Evolutionary conservation across 2,888 invertebrate genomes (phyloP), one percentile per base, ranked within the genome.

Genomic region (Coecobrya sp.): DNA sequence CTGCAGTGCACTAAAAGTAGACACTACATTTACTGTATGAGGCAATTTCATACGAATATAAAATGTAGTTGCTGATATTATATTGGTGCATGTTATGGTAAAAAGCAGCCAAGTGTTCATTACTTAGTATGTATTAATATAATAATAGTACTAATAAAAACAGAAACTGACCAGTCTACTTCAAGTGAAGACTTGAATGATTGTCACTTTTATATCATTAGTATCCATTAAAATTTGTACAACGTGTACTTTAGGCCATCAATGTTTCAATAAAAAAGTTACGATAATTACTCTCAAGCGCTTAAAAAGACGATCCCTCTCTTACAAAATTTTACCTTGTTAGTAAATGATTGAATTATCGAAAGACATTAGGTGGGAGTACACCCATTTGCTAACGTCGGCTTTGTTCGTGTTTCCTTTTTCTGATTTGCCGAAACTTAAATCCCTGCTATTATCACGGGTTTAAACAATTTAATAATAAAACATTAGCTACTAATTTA

Each of bases 241-340:
- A 79, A 52, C 27, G 25, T 52, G 49, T 52, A 42, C 22, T 79
- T 79, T 25, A 27, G 52, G 42, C 65, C 65, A 84, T 84, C 42
- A 84, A 42, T 42, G 25, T 62, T 45, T 65, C 65, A 62, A 65
- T 65, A 65, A 84, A 84, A 65, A 45, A 84, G 27, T 84, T 84
- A 70, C 65, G 22, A 84, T 42, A 30, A 70, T 70, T 70, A 8
- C 30, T 36, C 65, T 10, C 11, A 65, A 65, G 1, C 13, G 16
- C 76, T 81, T 81, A 52, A 52, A 52, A 52, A 49, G 30, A 59
- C 10, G 55, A 76, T 13, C 49, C 36, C 27, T 36, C 22, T 55
- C 27, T 55, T 30, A 81, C 52, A n/a, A 81, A n/a, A 19, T 76
- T 49, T 8, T 42, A 1, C 5, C 16, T 30, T 19, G 30, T 70